A percentile compares a stretch with the other conserved stretches of the same genome.
These are phyloP conservation scores for Paraplagusia blochii DNA, from an alignment of 2,113 vertebrate genomes.

Conservation along the genomic window DNA sequence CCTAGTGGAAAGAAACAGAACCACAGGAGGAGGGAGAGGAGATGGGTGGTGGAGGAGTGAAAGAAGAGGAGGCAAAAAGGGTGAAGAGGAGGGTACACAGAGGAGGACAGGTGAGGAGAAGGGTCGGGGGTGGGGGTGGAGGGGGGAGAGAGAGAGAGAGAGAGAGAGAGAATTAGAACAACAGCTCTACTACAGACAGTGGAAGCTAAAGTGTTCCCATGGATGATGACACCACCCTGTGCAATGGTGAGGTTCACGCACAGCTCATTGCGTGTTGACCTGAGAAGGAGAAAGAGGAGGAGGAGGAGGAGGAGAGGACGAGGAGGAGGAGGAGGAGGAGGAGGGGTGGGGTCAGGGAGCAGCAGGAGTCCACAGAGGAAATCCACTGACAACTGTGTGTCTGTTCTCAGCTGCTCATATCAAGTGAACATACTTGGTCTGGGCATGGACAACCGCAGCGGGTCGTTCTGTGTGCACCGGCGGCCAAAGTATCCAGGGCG, in stretches of 20 bases:
- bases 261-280: slow-evolving; percentile 66
- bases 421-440: slow-evolving; percentile 94
- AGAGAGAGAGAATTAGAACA: slow-evolving; percentile 72
- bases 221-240: slow-evolving; percentile 67
- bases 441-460: slow-evolving; percentile 95
- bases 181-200: slow-evolving; percentile 70
- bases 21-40: slow-evolving; percentile 75
- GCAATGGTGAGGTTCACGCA: slow-evolving; percentile 48
- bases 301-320: slow-evolving; percentile 44
- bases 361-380: slow-evolving; percentile 63
- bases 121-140: slow-evolving; percentile 25
- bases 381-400: slow-evolving; percentile 69
- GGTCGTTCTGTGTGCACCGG: slow-evolving; percentile 96
- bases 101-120: slow-evolving; percentile 43
- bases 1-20: slow-evolving; percentile 88
- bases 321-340: slow-evolving; percentile 50
- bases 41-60: slow-evolving; percentile 80
- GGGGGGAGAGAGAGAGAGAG: slow-evolving; percentile 29
- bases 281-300: slow-evolving; percentile 55
- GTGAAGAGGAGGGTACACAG: slow-evolving; percentile 43
- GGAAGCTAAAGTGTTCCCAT: slow-evolving; percentile 72
- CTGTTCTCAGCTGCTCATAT: slow-evolving; percentile 71
- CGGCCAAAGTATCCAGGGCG: slow-evolving; percentile 94
- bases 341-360: slow-evolving; percentile 24
- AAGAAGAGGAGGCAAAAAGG: slow-evolving; percentile 29